These are phyloP conservation scores for Magallana angulata DNA, from an alignment of 1,140 invertebrate genomes.

Conservation along the genomic window DNA sequence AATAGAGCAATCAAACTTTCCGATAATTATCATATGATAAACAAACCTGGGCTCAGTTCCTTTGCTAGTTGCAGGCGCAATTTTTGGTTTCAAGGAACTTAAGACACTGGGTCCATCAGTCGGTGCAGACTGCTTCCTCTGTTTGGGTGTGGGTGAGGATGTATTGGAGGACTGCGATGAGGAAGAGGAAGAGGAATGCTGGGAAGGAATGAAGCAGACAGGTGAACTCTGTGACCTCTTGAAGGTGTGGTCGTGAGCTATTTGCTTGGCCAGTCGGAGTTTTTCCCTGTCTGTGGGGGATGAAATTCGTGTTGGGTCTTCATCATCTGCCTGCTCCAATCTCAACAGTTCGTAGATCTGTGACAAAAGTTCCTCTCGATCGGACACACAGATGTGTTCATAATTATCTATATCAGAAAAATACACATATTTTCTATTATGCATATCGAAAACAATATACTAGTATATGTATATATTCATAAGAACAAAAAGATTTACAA, in stretches of 20 bases:
- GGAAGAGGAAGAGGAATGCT: slow-evolving; percentile 40
- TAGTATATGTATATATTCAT: not conserved
- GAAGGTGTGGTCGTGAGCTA: slow-evolving; percentile 44
- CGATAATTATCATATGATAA: too few species aligned
- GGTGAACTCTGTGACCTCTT: slow-evolving; percentile 38
- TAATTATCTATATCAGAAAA: slow-evolving; percentile 43
- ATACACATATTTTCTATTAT: too few species aligned
- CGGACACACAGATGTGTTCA: slow-evolving; percentile 54
- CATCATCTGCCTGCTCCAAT: slow-evolving; percentile 49
- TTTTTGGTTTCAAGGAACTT: not conserved
- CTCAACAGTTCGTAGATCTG: slow-evolving; percentile 53
- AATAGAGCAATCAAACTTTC: too few species aligned
- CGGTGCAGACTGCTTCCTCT: slow-evolving; percentile 33
- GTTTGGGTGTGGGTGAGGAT: slow-evolving; percentile 49
- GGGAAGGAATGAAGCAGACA: slow-evolving; percentile 31
- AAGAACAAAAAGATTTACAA: not conserved
- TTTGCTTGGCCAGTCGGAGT: slow-evolving; percentile 43
- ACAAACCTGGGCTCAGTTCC: not conserved
- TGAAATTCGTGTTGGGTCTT: not conserved
- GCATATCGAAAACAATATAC: too few species aligned
- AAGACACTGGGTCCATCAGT: slow-evolving; percentile 10
- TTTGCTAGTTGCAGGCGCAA: not conserved
- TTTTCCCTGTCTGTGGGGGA: slow-evolving; percentile 44
- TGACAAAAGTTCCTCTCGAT: slow-evolving; percentile 49
- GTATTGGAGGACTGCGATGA: slow-evolving; percentile 38